Evolutionary conservation across 2,797 vertebrate species (phyloP).

Genomic region (Lacerta bilineata): DNA sequence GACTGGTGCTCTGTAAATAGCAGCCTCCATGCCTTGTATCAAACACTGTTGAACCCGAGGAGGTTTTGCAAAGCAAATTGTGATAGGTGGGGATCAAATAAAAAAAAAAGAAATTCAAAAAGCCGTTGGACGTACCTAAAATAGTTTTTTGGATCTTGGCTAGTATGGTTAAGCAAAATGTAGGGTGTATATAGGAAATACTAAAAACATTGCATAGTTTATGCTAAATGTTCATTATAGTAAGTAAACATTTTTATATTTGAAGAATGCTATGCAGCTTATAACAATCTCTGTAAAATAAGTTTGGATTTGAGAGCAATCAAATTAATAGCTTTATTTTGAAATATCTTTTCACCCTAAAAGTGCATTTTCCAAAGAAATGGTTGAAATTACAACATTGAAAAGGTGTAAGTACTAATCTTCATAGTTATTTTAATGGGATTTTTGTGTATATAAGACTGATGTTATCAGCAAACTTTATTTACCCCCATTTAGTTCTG

Average conservation of each 20-base stretch:
- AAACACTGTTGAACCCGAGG: background rate
- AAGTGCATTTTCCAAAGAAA: background rate
- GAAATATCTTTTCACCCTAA: background rate
- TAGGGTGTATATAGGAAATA: background rate
- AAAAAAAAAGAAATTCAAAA: no score
- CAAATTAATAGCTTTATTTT: background rate
- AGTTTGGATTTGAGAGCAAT: background rate
- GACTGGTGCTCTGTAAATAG: background rate
- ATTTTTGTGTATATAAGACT: background rate
- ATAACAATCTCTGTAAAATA: background rate
- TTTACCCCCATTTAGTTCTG: background rate
- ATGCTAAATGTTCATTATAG: background rate
- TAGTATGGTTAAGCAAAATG: background rate
- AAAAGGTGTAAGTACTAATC: background rate
- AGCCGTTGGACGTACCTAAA: no score
- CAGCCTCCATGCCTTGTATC: background rate
- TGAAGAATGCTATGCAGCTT: background rate
- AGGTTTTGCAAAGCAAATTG: background rate
- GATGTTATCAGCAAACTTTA: background rate
- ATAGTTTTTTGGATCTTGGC: background rate
- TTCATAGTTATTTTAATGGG: background rate
- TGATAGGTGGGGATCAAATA: background rate
- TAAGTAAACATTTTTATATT: background rate
- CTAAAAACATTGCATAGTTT: background rate
- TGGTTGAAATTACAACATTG: background rate